phyloP scores from a whole-genome alignment of 2,797 vertebrate genomes.

The Helostoma temminkii region DNA sequence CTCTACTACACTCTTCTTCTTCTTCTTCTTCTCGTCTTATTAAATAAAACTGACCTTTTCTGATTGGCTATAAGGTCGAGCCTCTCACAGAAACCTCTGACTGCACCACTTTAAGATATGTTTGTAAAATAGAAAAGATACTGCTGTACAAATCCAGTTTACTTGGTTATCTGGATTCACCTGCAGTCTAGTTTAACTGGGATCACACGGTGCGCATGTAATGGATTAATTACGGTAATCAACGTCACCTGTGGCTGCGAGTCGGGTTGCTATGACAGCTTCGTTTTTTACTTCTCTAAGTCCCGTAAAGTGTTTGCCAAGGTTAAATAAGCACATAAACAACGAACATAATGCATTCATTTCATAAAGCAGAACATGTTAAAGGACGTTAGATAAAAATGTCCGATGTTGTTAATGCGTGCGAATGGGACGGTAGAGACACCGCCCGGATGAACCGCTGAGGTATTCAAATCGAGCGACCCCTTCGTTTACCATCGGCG shows the following conservation, averaged over 20 bases:
- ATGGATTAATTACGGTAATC: slow-evolving; percentile 47
- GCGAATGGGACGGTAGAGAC: fast-evolving
- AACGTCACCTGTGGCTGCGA: slow-evolving; percentile 5
- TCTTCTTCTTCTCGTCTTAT: too few species aligned
- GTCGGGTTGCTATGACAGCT: fast-evolving
- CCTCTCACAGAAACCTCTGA: too few species aligned
- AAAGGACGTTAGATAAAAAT: fast-evolving
- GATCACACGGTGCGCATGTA: slow-evolving; percentile 12
- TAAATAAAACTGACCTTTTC: too few species aligned
- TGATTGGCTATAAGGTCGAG: too few species aligned
- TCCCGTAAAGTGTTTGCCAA: not conserved
- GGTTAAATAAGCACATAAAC: fast-evolving
- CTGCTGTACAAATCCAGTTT: too few species aligned
- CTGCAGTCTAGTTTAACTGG: too few species aligned
- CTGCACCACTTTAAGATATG: too few species aligned
- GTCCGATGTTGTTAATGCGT: fast-evolving
- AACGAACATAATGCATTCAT: fast-evolving
- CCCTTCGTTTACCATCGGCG: not conserved
- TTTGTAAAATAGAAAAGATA: too few species aligned
- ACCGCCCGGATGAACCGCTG: not conserved
- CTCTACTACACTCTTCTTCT: too few species aligned
- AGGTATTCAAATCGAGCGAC: fast-evolving
- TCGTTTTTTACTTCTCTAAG: not conserved
- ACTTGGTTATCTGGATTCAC: not conserved
- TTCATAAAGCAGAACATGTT: fast-evolving